Evolutionary conservation across 2,888 invertebrate genomes (phyloP), one percentile per base, ranked within the genome.

Genomic region (Beris morrisii): DNA sequence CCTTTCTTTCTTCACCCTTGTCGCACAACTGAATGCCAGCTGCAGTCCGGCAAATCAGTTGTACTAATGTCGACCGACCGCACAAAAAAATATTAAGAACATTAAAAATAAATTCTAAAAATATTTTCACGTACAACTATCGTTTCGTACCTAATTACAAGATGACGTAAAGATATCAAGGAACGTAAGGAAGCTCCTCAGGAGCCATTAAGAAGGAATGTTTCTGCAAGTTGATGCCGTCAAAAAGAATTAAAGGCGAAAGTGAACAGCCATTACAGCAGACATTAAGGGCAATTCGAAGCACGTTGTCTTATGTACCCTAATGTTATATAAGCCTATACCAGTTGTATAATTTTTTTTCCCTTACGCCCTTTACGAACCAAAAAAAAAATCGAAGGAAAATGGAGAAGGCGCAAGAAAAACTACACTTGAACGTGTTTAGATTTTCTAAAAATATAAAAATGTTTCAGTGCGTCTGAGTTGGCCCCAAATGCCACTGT

Each of bases 301-400:
- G 72, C 72, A 72, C 72, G 72, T 72, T 72, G 72, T 72, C 70
- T 72, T 72, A 72, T 72, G 70, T 72, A 70, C 68, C 68, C 69
- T 68, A 70, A 38, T 38, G 38, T 38, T 38, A 38, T 38, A 38
- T 38, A 38, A 38, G 59, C 50, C 32, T 61, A 50, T 50, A 61
- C 61, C 52, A 50, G n/a, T 6, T 48, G 13, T 48, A 15, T 28
- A 22, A 22, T 28, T n/a, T 50, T 50, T 50, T 50, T 50, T 12
- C 15, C 7, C 6, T 48, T 12, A 15, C 48, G 9, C 50, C 15
- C 28, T 4, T 15, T 15, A n/a, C 15, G 32, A 50, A 52, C 61
- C n/a, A 61, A 50, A 4, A n/a, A 15, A 50, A 50, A 50, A 50
- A 4, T 46, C 3, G 52, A 13, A 50, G n/a, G 52, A 28, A 7